Percentiles rank a stretch among this genome's conserved stretches.
Conservation (phyloP, 53 echinoderm and acorn worm species). For the Pentamera pediparva region DNA sequence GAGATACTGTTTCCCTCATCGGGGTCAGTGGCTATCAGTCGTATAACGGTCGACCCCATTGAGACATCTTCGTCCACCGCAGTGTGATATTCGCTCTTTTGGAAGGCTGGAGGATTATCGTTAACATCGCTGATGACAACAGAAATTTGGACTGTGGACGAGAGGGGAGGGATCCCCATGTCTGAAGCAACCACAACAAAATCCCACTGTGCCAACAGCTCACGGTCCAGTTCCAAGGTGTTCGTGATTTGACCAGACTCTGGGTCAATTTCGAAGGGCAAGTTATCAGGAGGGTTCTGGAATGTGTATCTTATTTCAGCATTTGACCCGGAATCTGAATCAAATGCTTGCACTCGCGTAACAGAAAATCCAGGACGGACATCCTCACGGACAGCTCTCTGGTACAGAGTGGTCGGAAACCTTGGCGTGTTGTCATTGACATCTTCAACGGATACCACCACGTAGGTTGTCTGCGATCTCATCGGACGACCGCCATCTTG, state of each 20-base stretch:
- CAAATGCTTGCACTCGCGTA: constrained; percentile 67
- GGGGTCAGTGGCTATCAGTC: constrained; percentile 75
- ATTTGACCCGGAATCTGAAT: constrained; percentile 76
- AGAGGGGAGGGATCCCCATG: constrained; percentile 57
- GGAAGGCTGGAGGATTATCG: constrained; percentile 81
- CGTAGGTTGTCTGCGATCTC: constrained; percentile 67
- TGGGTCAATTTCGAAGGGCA: constrained; percentile 73
- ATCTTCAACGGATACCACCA: constrained; percentile 78
- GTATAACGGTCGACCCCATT: constrained; percentile 58
- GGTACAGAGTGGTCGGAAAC: constrained; percentile 70
- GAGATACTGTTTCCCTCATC: constrained; percentile 85
- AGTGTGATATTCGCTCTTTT: constrained; percentile 49
- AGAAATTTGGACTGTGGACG: constrained; percentile 58
- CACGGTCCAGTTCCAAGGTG: constrained; percentile 57
- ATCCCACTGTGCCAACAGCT: constrained; percentile 48
- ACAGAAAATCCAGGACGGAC: constrained; percentile 67
- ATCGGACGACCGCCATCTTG: constrained; percentile 86
- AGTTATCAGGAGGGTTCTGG: constrained; percentile 34
- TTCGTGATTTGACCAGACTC: constrained; percentile 66
- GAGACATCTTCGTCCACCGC: constrained; percentile 72
- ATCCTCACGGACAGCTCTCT: constrained; percentile 71
- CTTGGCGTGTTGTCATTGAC: constrained; percentile 89
- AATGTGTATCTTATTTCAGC: constrained; percentile 60
- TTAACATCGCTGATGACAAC: constrained; percentile 78
- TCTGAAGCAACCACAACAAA: constrained; percentile 76